Evolutionary conservation across 1,140 invertebrate genomes (phyloP).

Genomic region (Saccostrea glomerata): DNA sequence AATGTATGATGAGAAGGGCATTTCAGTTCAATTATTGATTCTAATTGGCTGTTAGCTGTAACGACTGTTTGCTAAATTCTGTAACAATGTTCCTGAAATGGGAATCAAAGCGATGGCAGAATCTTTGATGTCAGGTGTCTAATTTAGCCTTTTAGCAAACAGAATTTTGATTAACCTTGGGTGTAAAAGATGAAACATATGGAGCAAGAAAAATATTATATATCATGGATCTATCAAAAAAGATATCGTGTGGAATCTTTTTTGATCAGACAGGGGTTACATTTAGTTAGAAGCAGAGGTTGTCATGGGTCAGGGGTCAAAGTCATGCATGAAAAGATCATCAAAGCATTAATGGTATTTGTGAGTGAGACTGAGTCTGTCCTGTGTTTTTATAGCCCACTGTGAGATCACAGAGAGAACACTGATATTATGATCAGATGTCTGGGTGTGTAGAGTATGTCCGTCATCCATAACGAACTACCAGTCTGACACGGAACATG

Average conservation of each 20-base stretch:
- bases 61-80: background rate
- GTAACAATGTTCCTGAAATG: slow-evolving; percentile 1
- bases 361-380: background rate
- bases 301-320: background rate
- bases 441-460: background rate
- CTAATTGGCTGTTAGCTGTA: slow-evolving; percentile 7
- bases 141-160: background rate
- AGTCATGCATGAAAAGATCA: background rate
- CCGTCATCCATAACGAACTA: too few species aligned
- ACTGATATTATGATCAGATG: background rate
- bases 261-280: slow-evolving; percentile 6
- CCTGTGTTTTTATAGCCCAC: background rate
- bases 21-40: slow-evolving; percentile 15
- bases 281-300: background rate
- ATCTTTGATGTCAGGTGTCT: slow-evolving; percentile 29
- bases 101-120: background rate
- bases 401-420: background rate
- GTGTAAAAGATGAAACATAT: background rate
- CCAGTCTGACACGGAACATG: too few species aligned
- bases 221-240: background rate
- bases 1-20: background rate
- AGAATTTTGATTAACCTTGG: slow-evolving; percentile 14
- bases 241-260: background rate
- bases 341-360: background rate
- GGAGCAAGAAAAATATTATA: background rate